Evolutionary conservation across 2,888 invertebrate species (phyloP), one percentile per base, ranked within the genome.

Genomic region (Polylopha cassiicola): DNA sequence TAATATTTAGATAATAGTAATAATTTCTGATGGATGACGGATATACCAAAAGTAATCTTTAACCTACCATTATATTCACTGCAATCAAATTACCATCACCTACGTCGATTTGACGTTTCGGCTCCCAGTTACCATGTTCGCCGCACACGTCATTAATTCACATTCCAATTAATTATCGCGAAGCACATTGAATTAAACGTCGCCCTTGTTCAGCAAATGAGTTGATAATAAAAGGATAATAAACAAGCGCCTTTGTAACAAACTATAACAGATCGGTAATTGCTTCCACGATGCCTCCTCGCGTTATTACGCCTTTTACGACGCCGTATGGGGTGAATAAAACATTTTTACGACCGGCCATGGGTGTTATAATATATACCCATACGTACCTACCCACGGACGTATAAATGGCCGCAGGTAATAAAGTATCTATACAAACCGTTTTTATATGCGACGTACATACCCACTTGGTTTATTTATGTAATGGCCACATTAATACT

Each of bases 221-320:
- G 80, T 76, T 77, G 81, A 81, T 82, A 81, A 81, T 84, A 84
- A 84, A 85, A 82, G 64, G 81, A 80, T 82, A 84, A 81, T 85
- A 84, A 85, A 84, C 76, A 78, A 74, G 78, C 78, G 78, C 80
- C 79, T 79, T 84, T 81, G 85, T 84, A 80, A 84, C 85, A 84
- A 84, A 84, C 85, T 85, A 84, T 85, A 84, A 84, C 84, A 84
- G 85, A 84, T 85, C 80, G 71, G 84, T 85, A 85, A 85, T 85
- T 85, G 85, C 81, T 81, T 81, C 78, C 76, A 78, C 84, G 81
- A 82, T 84, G 78, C 84, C 84, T 84, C 70, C 81, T 78, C 74
- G 75, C 81, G 82, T 85, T 84, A 85, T 85, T 84, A 85, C 85
- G 78, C 75, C 81, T 82, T 85, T 85, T 82, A 85, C 85, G 85